Conservation (phyloP, 1,140 invertebrate species). For the Drosophila tani region DNA sequence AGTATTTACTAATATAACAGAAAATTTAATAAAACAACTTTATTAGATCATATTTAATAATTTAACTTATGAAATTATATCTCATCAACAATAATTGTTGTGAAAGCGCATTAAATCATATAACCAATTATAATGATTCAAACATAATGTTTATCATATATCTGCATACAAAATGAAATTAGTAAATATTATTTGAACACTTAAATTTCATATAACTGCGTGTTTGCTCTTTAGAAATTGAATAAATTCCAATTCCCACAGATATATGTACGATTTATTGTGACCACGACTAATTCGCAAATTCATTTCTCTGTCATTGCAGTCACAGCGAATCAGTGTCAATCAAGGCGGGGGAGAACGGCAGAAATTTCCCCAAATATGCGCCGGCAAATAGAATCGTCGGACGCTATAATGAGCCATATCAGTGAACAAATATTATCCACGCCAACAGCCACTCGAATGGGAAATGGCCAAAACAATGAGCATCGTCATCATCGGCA, state of each 20-base stretch:
- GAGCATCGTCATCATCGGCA: constrained; percentile 49
- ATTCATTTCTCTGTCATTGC: constrained; percentile 12
- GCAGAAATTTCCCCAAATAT: constrained; percentile 48
- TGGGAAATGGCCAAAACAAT: constrained; percentile 52
- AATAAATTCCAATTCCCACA: background rate
- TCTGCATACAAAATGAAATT: background rate
- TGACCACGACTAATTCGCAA: constrained; percentile 18
- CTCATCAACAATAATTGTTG: too few relatives aligned
- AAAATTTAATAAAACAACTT: background rate
- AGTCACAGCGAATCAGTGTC: constrained; percentile 39
- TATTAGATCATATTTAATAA: background rate
- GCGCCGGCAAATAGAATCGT: constrained; percentile 58
- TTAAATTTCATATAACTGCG: background rate
- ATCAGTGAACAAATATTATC: constrained; percentile 73
- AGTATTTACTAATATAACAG: background rate
- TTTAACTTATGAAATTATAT: background rate
- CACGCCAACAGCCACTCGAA: constrained; percentile 40
- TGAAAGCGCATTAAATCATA: too few relatives aligned
- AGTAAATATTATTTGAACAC: background rate
- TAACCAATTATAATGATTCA: background rate
- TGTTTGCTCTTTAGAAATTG: background rate
- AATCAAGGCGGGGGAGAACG: constrained; percentile 33
- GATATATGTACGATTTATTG: background rate
- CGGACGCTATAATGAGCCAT: constrained; percentile 75
- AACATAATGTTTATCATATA: background rate